phyloP scores from a whole-genome alignment of 2,113 vertebrate species.

The Cacatua alba region DNA sequence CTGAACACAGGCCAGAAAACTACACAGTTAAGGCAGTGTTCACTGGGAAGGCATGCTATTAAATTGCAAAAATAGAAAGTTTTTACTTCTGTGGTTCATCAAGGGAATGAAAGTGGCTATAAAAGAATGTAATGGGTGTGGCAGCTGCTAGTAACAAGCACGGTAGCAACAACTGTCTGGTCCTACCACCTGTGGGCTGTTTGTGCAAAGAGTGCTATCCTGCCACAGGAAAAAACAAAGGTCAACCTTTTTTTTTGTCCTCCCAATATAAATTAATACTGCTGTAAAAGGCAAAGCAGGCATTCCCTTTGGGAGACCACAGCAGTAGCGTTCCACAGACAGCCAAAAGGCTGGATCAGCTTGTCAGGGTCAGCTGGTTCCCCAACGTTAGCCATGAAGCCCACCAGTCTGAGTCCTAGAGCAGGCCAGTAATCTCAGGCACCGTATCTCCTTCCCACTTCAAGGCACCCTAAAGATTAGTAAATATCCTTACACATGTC shows the following conservation, averaged over 20 bases:
- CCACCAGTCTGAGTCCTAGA: not conserved
- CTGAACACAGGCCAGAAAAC: not conserved
- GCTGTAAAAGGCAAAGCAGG: not conserved
- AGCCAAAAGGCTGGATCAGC: not conserved
- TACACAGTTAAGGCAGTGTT: not conserved
- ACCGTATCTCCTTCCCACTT: not conserved
- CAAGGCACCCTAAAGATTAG: not conserved
- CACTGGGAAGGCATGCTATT: not conserved
- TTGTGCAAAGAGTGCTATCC: not conserved
- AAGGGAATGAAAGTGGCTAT: not conserved
- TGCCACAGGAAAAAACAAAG: not conserved
- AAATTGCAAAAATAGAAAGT: not conserved
- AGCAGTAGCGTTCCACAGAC: not conserved
- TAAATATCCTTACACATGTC: not conserved
- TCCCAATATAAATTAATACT: rapidly evolving
- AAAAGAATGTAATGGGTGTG: not conserved
- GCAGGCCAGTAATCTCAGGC: not conserved
- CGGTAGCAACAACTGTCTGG: not conserved
- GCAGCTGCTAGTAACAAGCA: not conserved
- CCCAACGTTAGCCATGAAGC: not conserved
- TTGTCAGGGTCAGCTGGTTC: not conserved
- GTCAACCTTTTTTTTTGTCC: not conserved
- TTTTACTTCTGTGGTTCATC: not conserved
- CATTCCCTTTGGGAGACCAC: not conserved
- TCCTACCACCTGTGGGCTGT: rapidly evolving